Percentiles rank a stretch among this genome's conserved stretches.
These are phyloP conservation scores for Antrozous pallidus DNA, from an alignment of 2,797 vertebrate species.

Conservation along the genomic window DNA sequence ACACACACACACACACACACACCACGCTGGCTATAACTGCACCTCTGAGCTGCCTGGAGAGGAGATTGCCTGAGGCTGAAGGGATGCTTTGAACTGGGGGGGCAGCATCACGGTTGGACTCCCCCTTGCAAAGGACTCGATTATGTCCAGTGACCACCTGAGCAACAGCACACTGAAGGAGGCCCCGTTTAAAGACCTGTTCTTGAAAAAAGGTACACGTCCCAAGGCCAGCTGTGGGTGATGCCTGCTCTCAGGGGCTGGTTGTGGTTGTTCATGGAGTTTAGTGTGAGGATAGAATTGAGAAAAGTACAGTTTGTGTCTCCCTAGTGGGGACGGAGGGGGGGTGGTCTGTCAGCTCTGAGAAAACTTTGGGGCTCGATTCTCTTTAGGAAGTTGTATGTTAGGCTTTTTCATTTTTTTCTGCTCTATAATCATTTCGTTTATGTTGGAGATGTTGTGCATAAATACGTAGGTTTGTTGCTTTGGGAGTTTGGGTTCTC, in stretches of 20 bases:
- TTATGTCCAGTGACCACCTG: conserved; percentile 83
- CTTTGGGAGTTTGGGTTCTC: not conserved
- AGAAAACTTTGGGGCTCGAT: not conserved
- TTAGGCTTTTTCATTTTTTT: not conserved
- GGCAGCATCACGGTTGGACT: conserved; percentile 61
- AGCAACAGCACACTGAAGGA: conserved; percentile 83
- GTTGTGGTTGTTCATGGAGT: not conserved
- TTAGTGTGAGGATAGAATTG: not conserved
- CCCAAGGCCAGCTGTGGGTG: not conserved
- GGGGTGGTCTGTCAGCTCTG: not conserved
- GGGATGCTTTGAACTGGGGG: conserved; percentile 72
- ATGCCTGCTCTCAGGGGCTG: not conserved
- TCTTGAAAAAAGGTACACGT: conserved; percentile 83
- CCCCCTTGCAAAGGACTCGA: conserved; percentile 70
- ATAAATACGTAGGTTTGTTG: not conserved
- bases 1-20: not conserved
- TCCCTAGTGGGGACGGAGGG: not conserved
- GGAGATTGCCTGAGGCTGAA: conserved; percentile 37
- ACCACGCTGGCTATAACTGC: conserved; percentile 4
- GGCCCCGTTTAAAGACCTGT: conserved; percentile 82
- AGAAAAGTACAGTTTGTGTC: not conserved
- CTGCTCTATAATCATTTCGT: not conserved
- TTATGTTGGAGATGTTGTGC: not conserved
- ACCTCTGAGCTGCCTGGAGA: conserved; percentile 30
- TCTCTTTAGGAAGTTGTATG: not conserved